Evolutionary conservation across 2,113 vertebrate genomes (phyloP).

Genomic region (Crocuta crocuta): DNA sequence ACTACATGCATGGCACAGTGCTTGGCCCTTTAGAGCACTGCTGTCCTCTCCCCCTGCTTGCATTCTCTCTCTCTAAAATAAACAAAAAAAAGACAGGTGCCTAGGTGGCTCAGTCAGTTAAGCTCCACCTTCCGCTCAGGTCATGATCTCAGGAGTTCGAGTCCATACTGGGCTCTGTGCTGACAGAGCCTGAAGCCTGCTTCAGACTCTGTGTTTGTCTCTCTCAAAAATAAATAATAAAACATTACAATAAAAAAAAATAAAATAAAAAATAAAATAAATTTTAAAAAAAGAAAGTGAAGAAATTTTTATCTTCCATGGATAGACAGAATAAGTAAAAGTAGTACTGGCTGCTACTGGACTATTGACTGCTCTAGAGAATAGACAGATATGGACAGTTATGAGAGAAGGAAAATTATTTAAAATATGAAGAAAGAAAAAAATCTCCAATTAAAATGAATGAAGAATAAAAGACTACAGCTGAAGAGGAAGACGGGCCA

Average conservation of each 20-base stretch:
- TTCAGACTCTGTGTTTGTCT: not conserved
- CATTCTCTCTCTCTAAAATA: no score
- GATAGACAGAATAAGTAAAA: not conserved
- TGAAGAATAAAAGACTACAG: not conserved
- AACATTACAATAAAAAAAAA: not conserved
- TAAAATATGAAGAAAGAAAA: conserved; percentile 9
- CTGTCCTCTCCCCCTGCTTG: not conserved
- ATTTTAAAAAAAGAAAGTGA: not conserved
- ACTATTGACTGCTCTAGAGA: not conserved
- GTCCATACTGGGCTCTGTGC: not conserved
- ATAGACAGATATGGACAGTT: not conserved
- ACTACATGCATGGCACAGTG: not conserved
- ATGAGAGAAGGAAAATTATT: conserved; percentile 17
- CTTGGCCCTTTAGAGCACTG: not conserved
- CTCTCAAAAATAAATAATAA: not conserved
- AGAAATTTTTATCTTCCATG: not conserved
- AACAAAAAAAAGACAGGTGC: not conserved
- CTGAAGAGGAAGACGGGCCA: not conserved
- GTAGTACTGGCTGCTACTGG: not conserved
- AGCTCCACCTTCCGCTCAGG: not conserved
- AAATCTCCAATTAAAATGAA: not conserved
- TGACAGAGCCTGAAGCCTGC: not conserved
- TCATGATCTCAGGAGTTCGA: not conserved
- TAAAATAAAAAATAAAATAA: not conserved
- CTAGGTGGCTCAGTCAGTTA: not conserved